phyloP scores from a whole-genome alignment of 2,888 invertebrate species.

The Polylopha cassiicola region DNA sequence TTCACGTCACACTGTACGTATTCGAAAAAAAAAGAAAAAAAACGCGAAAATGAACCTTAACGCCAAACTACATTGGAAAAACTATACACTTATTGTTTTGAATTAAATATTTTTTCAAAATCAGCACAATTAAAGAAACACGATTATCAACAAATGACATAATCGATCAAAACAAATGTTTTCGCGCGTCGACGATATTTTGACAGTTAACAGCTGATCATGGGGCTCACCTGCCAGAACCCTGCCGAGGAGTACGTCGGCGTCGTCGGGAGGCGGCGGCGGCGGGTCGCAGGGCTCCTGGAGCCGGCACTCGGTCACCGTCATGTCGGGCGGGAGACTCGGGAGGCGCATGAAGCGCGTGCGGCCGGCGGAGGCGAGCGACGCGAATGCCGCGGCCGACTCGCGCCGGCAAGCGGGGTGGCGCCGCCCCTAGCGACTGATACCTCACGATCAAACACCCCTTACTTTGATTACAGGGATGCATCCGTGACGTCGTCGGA shows the following conservation, averaged over 20 bases:
- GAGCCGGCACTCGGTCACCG: conserved; percentile 66
- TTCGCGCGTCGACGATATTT: conserved; percentile 8
- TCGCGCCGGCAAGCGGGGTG: conserved; percentile 60
- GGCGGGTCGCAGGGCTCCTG: conserved; percentile 35
- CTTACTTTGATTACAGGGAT: conserved; percentile 52
- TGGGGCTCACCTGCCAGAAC: conserved; percentile 66
- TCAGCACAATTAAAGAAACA: no score
- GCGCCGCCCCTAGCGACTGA: conserved; percentile 58
- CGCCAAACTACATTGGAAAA: no score
- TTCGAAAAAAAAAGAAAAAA: no score
- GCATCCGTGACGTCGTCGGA: no score
- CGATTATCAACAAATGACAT: no score
- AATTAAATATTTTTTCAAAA: neutral
- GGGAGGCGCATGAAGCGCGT: conserved; percentile 71
- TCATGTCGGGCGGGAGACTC: conserved; percentile 52
- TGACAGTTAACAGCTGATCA: conserved; percentile 44
- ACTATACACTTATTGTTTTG: neutral
- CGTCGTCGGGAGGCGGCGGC: conserved; percentile 43
- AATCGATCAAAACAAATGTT: conserved; percentile 12
- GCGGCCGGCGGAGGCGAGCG: conserved; percentile 70
- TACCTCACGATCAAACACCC: conserved; percentile 46
- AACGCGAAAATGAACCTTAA: no score
- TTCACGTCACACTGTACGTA: no score
- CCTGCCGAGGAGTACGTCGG: conserved; percentile 66
- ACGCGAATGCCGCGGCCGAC: conserved; percentile 68